Evolutionary conservation across 2,113 vertebrate genomes (phyloP), one percentile per base, ranked within the genome.

Genomic region (Fregetta grallaria): DNA sequence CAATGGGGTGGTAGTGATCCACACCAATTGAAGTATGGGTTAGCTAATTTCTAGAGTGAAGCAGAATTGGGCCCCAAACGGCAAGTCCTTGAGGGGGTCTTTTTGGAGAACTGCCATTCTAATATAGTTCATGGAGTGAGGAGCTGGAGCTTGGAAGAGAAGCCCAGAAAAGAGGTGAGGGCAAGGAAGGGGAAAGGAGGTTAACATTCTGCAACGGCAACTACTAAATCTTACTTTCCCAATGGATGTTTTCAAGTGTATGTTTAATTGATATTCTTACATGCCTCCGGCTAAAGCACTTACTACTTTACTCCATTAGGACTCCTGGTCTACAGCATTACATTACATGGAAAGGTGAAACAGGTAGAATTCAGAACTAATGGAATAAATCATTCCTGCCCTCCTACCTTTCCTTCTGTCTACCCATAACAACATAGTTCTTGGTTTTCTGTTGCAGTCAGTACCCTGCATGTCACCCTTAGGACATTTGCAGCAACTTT

Each of bases 241-340:
- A 84, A 29, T 47, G 67, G 90, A 86, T 78, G 56, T 81, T 95
- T 84, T 74, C 88, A 96, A 95, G 73, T 47, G 49, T 81, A 90
- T 75, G 68, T 73, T 96, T 93, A 96, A 96, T 68, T 95, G 82
- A 93, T 89, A 94, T 79, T 81, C 71, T 71, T 59, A 68, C 19
- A 25, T 85, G 85, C 73, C 66, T 96, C 88, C 1, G 7, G 90
- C 92, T 89, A 91, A 44, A 70, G 83, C 73, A 92, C 82, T 91
- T 68, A 86, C 44, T 87, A 36, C 70, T 92, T 86, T 66, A 85
- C 67, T 97, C 91, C 77, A 68, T 70, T 63, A 95, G 42, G 47
- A 88, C 44, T 89, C 42, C 78, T 70, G 30, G n/a, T 73, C 92
- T 92, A 92, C 62, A 92, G 80, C 55, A 73, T 62, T 86, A 88